phyloP scores from a whole-genome alignment of 2,113 vertebrate genomes.

The Hemibagrus wyckioides region DNA sequence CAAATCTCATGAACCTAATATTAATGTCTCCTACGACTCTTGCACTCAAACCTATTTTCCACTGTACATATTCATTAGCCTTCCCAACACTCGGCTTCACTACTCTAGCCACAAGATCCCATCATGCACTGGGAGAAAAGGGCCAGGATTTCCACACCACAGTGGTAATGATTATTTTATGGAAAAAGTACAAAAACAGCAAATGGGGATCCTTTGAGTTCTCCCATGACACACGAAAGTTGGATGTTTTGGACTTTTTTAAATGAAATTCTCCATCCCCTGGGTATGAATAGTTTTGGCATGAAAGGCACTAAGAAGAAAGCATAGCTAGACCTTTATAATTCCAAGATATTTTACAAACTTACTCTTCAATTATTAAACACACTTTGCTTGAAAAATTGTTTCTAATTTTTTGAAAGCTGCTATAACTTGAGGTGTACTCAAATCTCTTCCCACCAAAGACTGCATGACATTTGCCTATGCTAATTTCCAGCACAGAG shows the following conservation, averaged over 20 bases:
- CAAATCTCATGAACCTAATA: conserved; percentile 44
- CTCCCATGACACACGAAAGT: conserved; percentile 8
- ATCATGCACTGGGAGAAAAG: not conserved
- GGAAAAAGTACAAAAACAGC: conserved; percentile 46
- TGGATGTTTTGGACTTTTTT: conserved; percentile 22
- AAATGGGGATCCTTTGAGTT: conserved; percentile 8
- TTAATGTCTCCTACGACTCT: conserved; percentile 45
- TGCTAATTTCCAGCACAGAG: conserved; percentile 4
- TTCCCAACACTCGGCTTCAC: conserved; percentile 26
- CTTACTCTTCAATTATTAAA: conserved; percentile 31
- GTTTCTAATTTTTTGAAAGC: conserved; percentile 26
- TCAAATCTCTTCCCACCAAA: conserved; percentile 1
- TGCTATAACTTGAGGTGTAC: not conserved
- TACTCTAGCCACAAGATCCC: conserved; percentile 16
- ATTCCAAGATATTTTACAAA: conserved; percentile 34
- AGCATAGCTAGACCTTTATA: conserved; percentile 7
- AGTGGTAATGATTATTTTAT: conserved; percentile 43
- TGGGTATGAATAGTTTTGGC: conserved; percentile 27
- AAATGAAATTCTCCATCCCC: not conserved
- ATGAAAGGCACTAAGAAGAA: not conserved
- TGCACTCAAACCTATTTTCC: conserved; percentile 54
- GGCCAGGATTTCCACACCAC: conserved; percentile 30
- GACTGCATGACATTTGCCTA: not conserved
- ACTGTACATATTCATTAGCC: conserved; percentile 56
- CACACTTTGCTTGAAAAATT: conserved; percentile 13